A percentile compares a stretch with the other conserved stretches of the same genome.
Evolutionary conservation across 2,797 vertebrate species (phyloP).

Genomic region (Ara ararauna): DNA sequence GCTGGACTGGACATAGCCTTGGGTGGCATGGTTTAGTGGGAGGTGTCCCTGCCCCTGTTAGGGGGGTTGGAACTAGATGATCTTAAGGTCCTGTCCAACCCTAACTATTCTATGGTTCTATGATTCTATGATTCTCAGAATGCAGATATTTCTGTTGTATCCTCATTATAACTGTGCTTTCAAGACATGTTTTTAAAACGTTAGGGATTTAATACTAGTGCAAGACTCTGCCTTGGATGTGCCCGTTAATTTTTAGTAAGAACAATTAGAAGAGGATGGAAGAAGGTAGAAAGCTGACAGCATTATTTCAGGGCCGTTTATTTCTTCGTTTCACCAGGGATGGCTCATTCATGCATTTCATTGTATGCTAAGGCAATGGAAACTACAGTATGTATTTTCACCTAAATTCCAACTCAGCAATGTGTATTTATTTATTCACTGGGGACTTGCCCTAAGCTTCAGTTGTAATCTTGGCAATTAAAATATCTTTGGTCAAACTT

Average conservation of each 20-base stretch:
- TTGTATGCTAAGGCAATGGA: background rate
- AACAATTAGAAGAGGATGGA: background rate
- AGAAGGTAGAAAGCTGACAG: background rate
- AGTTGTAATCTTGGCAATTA: background rate
- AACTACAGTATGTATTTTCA: background rate
- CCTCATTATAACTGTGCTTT: background rate
- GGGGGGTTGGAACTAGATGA: too few species aligned
- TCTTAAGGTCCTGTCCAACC: too few species aligned
- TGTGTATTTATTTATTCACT: background rate
- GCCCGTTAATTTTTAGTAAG: background rate
- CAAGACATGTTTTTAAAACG: background rate
- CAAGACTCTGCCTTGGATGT: background rate
- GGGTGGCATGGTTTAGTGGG: too few species aligned
- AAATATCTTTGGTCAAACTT: background rate
- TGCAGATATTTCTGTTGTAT: background rate
- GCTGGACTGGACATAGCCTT: too few species aligned
- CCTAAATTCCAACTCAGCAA: background rate
- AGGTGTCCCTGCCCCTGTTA: too few species aligned
- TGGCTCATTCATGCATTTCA: background rate
- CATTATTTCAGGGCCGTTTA: background rate
- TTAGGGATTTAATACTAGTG: background rate
- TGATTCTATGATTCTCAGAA: background rate
- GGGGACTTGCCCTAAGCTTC: background rate
- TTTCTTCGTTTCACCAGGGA: background rate
- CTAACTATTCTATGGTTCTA: too few species aligned